Conservation (phyloP, 2,888 invertebrate species). For the Andrena bicolor region DNA sequence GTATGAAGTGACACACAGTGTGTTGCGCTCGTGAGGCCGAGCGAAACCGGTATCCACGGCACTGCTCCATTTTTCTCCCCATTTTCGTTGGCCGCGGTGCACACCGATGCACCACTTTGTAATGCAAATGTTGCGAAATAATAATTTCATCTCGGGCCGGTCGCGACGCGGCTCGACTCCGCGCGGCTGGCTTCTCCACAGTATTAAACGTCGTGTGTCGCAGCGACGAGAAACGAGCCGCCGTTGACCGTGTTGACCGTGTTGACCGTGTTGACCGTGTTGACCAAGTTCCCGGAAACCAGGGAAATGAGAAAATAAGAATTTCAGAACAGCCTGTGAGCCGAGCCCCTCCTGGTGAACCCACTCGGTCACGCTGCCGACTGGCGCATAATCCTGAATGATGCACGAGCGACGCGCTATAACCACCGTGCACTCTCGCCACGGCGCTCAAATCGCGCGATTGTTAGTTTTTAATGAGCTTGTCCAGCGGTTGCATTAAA, state of each 20-base stretch:
- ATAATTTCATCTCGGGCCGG: constrained; percentile 59
- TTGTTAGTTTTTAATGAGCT: constrained; percentile 61
- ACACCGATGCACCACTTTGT: constrained; percentile 66
- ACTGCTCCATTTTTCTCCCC: constrained; percentile 68
- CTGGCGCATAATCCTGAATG: constrained; percentile 57
- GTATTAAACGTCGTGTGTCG: constrained; percentile 51
- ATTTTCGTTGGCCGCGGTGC: constrained; percentile 36
- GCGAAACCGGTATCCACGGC: constrained; percentile 50
- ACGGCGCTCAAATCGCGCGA: constrained; percentile 36
- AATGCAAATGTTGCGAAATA: constrained; percentile 74
- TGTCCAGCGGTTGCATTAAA: constrained; percentile 25
- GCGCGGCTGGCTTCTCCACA: background rate
- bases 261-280: constrained; percentile 47
- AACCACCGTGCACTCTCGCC: constrained; percentile 40
- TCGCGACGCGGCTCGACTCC: background rate
- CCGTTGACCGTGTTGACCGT: constrained; percentile 41
- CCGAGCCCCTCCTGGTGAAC: constrained; percentile 21
- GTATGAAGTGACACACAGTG: constrained; percentile 57
- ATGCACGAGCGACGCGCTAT: constrained; percentile 47
- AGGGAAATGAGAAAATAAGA: constrained; percentile 58
- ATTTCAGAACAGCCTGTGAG: constrained; percentile 55
- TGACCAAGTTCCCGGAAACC: constrained; percentile 52
- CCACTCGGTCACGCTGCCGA: constrained; percentile 56
- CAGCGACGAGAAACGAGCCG: constrained; percentile 17
- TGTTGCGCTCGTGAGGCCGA: constrained; percentile 60